phyloP scores from a whole-genome alignment of 2,113 vertebrate genomes.

The Sinocyclocheilus rhinocerous region DNA sequence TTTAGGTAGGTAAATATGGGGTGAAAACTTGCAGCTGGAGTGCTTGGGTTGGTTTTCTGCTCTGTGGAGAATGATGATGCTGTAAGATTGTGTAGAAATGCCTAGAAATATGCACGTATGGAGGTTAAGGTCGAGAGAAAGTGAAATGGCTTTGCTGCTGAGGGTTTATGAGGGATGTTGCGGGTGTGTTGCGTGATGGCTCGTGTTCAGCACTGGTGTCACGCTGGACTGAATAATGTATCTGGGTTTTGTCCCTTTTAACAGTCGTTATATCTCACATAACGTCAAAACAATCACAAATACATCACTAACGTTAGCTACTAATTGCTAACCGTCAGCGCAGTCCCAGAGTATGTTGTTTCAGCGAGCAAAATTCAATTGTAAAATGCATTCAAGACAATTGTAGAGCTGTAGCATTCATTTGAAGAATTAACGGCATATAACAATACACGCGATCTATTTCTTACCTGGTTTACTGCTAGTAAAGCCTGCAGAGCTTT shows the following conservation, averaged over 20 bases:
- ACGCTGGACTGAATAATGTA: slow-evolving; percentile 9
- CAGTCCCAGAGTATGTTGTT: not conserved
- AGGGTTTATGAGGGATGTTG: slow-evolving; percentile 27
- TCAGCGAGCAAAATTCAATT: not conserved
- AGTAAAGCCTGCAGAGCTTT: not conserved
- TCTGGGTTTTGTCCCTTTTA: not conserved
- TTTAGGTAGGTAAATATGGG: slow-evolving; percentile 78
- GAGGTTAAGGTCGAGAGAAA: slow-evolving; percentile 53
- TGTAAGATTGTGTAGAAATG: slow-evolving; percentile 32
- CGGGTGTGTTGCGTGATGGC: not conserved
- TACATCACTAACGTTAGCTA: no score
- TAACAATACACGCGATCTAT: not conserved
- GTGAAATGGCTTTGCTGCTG: slow-evolving; percentile 35
- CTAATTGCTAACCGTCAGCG: not conserved
- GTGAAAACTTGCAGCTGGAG: slow-evolving; percentile 55
- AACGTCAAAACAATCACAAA: not conserved
- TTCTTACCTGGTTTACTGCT: slow-evolving; percentile 20
- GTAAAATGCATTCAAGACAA: not conserved
- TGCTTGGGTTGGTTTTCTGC: slow-evolving; percentile 45
- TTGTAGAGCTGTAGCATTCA: not conserved
- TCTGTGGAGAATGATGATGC: slow-evolving; percentile 20
- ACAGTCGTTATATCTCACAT: not conserved
- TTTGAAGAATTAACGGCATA: not conserved
- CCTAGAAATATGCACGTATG: slow-evolving; percentile 22
- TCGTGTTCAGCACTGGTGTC: slow-evolving; percentile 32